Base-by-base conservation (phyloP, 2,113 vertebrate genomes). In the Clarias batrachus region DNA sequence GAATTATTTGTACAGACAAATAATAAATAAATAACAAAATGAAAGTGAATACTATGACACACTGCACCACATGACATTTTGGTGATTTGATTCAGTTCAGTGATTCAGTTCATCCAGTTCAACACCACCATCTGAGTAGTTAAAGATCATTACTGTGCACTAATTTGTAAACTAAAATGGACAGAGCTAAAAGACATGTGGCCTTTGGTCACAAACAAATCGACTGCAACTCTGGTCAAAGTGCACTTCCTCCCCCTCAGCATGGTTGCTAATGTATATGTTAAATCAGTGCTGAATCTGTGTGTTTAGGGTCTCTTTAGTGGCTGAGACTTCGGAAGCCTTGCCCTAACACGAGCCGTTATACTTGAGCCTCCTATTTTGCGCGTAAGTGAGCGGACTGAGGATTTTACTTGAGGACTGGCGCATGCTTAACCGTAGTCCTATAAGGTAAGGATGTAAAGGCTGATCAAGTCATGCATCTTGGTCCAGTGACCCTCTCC, bases 181-280 rank as follows among this genome's bases (percentile, higher is more conserved):
- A 57, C n/a, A 2, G 23, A 19, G 84, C 7, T 54, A 19, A 2
- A 88, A 88, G 91, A 87, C 71, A 68, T 71, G 73, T 70, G 68
- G 68, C 71, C 74, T 88, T 76, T 85, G 91, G 90, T 93, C 91
- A 88, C 90, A 94, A 93, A 90, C 87, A 65, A 93, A 37, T 17
- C 74, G 41, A 54, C 25, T n/a, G 60, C 85, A 23, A 0, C 62
- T 74, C 16, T 33, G 91, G 92, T 93, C 91, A 89, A 94, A 93
- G 94, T 94, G 94, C 91, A 92, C 21, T 52, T 76, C 33, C 19
- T 77, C 23, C 60, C 54, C 8, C 59, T 33, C 70, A 63, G 59
- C 48, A 9, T 41, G 27, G 23, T 30, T 54, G 62, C 52, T 81
- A 41, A 62, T 68, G 48, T 57, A 25, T 54, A 70, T 68, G 62